A percentile compares a stretch with the other conserved stretches of the same genome.
These are phyloP conservation scores for Melanotaenia trifasciata DNA, from an alignment of 2,797 vertebrate genomes.

Conservation along the genomic window DNA sequence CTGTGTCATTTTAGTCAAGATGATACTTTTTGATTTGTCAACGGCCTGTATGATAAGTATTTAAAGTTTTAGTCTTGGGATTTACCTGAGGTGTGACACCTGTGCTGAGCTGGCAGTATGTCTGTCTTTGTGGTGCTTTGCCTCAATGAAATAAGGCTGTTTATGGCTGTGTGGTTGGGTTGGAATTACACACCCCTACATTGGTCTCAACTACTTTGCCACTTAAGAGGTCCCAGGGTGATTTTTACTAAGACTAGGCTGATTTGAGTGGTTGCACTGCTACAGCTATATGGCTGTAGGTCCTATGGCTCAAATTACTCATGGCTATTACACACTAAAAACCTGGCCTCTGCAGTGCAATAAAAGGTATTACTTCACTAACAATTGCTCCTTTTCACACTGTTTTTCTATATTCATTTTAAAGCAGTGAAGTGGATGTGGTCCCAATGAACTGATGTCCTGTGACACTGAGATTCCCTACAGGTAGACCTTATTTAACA, in stretches of 20 bases:
- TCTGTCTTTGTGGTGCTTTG: conserved; percentile 39
- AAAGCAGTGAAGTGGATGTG: conserved; percentile 29
- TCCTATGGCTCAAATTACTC: conserved; percentile 67
- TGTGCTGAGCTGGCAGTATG: conserved; percentile 28
- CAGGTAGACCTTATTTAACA: no score
- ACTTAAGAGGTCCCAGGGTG: conserved; percentile 65
- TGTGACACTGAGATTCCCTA: no score
- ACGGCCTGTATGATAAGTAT: conserved; percentile 20
- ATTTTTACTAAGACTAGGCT: conserved; percentile 57
- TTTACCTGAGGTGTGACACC: background rate
- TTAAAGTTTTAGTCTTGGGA: background rate
- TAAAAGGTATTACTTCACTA: conserved; percentile 59
- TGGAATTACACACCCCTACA: conserved; percentile 73
- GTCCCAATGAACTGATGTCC: no score
- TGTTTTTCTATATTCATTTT: conserved; percentile 33
- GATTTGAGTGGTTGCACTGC: conserved; percentile 66
- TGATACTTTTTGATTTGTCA: conserved; percentile 38
- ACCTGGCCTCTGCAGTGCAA: conserved; percentile 52
- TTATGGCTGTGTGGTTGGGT: conserved; percentile 63
- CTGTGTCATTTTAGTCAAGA: conserved; percentile 43
- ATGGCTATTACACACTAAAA: conserved; percentile 59
- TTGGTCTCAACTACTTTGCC: conserved; percentile 62
- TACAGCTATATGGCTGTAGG: conserved; percentile 67
- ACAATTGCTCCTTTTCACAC: conserved; percentile 58
- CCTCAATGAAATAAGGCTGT: conserved; percentile 65